phyloP scores from a whole-genome alignment of 2,797 vertebrate genomes.

The Tauraco hartlaubi region DNA sequence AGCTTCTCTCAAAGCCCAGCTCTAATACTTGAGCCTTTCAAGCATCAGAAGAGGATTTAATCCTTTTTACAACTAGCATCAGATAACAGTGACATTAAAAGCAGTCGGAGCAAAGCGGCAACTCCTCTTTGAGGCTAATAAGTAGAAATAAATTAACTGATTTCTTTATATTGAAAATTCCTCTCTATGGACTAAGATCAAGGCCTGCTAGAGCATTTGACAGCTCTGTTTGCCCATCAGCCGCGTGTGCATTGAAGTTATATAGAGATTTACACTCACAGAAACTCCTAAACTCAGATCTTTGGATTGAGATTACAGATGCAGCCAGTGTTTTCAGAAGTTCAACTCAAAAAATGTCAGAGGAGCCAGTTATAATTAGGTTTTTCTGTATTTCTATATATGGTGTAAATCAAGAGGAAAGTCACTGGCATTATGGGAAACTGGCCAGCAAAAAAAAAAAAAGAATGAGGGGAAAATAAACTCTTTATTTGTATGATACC shows the following conservation, averaged over 20 bases:
- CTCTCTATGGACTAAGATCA: not conserved
- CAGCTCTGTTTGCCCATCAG: not conserved
- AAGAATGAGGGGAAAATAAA: not conserved
- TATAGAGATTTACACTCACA: not conserved
- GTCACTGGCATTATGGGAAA: not conserved
- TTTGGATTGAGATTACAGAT: not conserved
- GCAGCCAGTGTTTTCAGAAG: not conserved
- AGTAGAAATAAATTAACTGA: slow-evolving; percentile 62
- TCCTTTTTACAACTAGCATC: slow-evolving; percentile 44
- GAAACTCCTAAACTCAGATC: not conserved
- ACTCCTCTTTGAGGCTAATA: slow-evolving; percentile 37
- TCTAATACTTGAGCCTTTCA: slow-evolving; percentile 32
- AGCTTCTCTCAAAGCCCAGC: not conserved
- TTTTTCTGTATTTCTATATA: slow-evolving; percentile 4
- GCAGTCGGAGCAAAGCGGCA: not conserved
- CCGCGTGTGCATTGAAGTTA: not conserved
- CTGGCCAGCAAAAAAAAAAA: not conserved
- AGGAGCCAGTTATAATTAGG: not conserved
- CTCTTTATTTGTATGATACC: not conserved
- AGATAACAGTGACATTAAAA: slow-evolving; percentile 50
- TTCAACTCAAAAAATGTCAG: not conserved
- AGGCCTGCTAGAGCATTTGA: slow-evolving; percentile 9
- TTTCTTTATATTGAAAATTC: slow-evolving; percentile 25
- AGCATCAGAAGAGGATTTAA: slow-evolving; percentile 41
- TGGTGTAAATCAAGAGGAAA: slow-evolving; percentile 1